Evolutionary conservation across 64 coral and sea anemone genomes (phyloP).

Genomic region (Montipora efflorescens): DNA sequence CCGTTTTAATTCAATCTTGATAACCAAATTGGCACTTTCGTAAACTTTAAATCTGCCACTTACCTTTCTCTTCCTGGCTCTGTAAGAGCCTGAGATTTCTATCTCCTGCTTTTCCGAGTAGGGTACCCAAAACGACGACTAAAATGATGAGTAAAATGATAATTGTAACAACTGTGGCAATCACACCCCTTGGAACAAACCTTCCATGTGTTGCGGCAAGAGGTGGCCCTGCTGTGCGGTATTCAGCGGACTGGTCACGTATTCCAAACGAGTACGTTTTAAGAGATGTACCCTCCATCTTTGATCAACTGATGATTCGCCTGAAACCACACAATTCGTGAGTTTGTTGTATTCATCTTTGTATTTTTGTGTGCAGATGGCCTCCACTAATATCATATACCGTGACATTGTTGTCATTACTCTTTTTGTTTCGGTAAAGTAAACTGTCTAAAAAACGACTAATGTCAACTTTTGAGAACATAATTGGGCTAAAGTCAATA

Average conservation of each 20-base stretch:
- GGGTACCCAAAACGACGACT: constrained; percentile 13
- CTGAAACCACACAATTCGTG: too few relatives aligned
- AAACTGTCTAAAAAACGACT: too few relatives aligned
- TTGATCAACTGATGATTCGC: not conserved
- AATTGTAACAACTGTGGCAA: constrained; percentile 22
- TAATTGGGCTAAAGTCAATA: too few relatives aligned
- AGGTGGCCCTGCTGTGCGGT: not conserved
- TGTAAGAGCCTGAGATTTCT: not conserved
- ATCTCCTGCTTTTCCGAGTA: constrained; percentile 34
- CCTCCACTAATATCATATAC: not conserved
- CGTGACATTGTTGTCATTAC: not conserved
- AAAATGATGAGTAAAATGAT: constrained; percentile 35
- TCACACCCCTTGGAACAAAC: constrained; percentile 25
- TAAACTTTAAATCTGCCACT: not conserved
- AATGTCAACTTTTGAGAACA: too few relatives aligned
- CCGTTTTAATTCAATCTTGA: too few relatives aligned
- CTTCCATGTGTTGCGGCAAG: not conserved
- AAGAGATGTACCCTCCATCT: constrained; percentile 14
- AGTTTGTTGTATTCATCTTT: constrained; percentile 1
- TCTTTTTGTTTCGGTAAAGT: not conserved
- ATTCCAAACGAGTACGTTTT: not conserved
- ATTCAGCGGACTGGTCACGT: not conserved
- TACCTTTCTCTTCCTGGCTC: not conserved
- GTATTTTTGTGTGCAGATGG: not conserved
- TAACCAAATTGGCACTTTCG: too few relatives aligned